These are phyloP conservation scores for Agrochola macilenta DNA, from an alignment of 2,888 invertebrate species.

Conservation along the genomic window DNA sequence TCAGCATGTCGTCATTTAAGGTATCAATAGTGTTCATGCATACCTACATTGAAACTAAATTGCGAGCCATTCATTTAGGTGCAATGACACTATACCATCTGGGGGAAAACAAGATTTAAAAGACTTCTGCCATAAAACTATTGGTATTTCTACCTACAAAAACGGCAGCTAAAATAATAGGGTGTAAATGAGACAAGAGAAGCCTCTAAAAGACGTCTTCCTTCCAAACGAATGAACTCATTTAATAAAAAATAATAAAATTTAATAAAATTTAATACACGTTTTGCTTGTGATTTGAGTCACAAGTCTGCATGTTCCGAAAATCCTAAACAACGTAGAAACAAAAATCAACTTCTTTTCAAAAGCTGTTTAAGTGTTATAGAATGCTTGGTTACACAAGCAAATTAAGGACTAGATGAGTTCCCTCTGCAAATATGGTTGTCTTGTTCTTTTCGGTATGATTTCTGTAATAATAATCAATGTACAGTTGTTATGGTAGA, in stretches of 20 bases:
- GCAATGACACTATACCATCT: too few species aligned
- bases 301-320: background rate
- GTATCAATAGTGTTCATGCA: background rate
- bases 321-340: background rate
- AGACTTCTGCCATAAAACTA: background rate
- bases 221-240: background rate
- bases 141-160: background rate
- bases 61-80: background rate
- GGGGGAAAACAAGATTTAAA: too few species aligned
- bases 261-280: background rate
- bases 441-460: background rate
- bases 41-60: background rate
- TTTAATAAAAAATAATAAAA: too few species aligned
- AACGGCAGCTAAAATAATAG: background rate
- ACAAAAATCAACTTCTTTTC: too few species aligned
- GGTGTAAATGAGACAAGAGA: background rate
- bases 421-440: background rate
- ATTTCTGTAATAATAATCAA: background rate
- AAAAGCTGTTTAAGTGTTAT: background rate
- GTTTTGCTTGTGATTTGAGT: conserved; percentile 1
- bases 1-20: conserved; percentile 14
- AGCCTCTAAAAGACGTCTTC: background rate
- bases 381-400: background rate
- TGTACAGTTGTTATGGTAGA: background rate
- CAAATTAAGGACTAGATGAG: background rate